phyloP scores from a whole-genome alignment of 1,140 invertebrate genomes.

The Aethina tumida region DNA sequence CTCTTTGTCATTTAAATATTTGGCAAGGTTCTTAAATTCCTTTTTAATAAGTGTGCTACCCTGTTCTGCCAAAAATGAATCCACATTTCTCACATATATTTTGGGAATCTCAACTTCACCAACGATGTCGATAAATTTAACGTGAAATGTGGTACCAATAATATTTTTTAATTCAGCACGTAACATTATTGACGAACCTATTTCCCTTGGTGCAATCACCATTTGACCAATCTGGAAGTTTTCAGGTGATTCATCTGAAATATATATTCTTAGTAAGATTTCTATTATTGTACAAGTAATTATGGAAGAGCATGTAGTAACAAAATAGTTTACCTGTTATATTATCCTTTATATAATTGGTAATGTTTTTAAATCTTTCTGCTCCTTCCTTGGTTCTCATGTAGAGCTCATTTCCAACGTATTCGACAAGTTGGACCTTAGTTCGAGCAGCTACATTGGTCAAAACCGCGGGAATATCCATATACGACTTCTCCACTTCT shows the following conservation, averaged over 20 bases:
- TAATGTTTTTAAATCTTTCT: slow-evolving; percentile 8
- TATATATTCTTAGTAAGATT: slow-evolving; percentile 1
- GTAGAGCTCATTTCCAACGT: slow-evolving; percentile 4
- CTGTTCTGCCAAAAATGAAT: slow-evolving; percentile 6
- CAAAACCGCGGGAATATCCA: slow-evolving; percentile 5
- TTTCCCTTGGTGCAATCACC: slow-evolving; percentile 15
- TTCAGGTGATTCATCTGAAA: slow-evolving; percentile 2
- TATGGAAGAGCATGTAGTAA: no score
- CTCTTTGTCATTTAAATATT: slow-evolving; percentile 4
- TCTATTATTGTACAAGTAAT: not conserved
- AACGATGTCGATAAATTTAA: slow-evolving; percentile 13
- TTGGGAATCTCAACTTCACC: slow-evolving; percentile 7
- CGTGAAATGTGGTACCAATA: not conserved
- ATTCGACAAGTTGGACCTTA: slow-evolving; percentile 8
- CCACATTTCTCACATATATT: slow-evolving; percentile 12
- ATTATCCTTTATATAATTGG: slow-evolving; percentile 7
- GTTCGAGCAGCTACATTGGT: slow-evolving; percentile 6
- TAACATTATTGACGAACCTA: slow-evolving; percentile 3
- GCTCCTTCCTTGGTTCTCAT: slow-evolving; percentile 12
- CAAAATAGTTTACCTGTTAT: slow-evolving; percentile 7
- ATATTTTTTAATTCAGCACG: slow-evolving; percentile 4
- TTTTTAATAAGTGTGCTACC: slow-evolving; percentile 5
- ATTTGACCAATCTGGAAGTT: slow-evolving; percentile 13
- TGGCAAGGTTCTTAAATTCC: not conserved
- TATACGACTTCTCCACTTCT: slow-evolving; percentile 2